Evolutionary conservation across 2,113 vertebrate species (phyloP), one percentile per base, ranked within the genome.

Genomic region (Chiloscyllium plagiosum): DNA sequence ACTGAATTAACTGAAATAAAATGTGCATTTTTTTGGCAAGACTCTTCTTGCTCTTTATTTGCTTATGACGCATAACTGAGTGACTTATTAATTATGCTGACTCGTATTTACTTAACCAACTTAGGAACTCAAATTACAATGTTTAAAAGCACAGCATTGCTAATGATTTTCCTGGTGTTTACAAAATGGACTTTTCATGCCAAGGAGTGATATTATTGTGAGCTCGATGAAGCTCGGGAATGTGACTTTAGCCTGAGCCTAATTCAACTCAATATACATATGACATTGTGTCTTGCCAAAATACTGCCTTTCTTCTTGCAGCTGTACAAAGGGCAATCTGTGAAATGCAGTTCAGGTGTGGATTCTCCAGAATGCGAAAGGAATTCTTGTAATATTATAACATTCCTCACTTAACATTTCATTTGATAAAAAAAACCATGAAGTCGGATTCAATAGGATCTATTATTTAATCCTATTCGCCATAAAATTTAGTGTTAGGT

Each of bases 161-260:
- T 66, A 92, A 92, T 92, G 89, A 92, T 65, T 92, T 92, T 92
- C 89, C 61, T 90, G 56, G 13, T n/a, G 29, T 65, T 65, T 61
- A n/a, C 65, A 29, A 90, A 90, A 15, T 90, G 12, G 52, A 90
- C 56, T 15, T 65, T 61, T 33, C 87, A 66, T 65, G 89, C 33
- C 33, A 92, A 37, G 89, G 56, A 37, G 13, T 92, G 89, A 61
- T 66, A n/a, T 37, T 92, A 92, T 61, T 92, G 89, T 66, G 56
- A 92, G 33, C 56, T 92, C 33, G 89, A 20, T 92, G 89, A 65
- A 92, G 89, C 89, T 66, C 33, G n/a, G 56, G 56, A 92, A 66
- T 92, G 56, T 92, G 61, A 92, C n/a, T 37, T n/a, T n/a, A 65
- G 33, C 66, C 33, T 92, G 89, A 92, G 61, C 33, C 24, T 37